Percentiles rank a stretch among this genome's conserved stretches.
phyloP scores from a whole-genome alignment of 2,113 vertebrate genomes.

The Papio anubis region DNA sequence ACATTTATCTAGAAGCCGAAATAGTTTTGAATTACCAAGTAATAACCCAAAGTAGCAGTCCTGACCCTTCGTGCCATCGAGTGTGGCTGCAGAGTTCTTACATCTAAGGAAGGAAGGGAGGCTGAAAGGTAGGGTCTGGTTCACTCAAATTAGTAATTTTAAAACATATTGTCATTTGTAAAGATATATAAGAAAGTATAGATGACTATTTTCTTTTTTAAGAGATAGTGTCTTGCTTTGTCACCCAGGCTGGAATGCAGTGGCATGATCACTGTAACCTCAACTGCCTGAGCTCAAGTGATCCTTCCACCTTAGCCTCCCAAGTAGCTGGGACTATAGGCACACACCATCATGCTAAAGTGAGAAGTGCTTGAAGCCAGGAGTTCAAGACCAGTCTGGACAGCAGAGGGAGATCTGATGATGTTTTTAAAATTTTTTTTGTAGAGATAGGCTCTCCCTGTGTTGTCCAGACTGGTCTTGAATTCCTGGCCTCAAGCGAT shows the following conservation, averaged over 20 bases:
- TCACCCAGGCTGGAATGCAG: background rate
- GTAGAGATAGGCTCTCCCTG: too few relatives aligned
- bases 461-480: too few relatives aligned
- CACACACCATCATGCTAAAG: background rate
- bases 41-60: background rate
- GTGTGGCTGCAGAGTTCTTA: background rate
- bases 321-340: background rate
- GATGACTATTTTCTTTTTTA: background rate
- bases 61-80: background rate
- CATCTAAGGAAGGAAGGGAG: background rate
- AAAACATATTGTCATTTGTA: background rate
- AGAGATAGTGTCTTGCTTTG: background rate
- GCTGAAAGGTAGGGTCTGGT: background rate
- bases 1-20: background rate
- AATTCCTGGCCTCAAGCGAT: too few relatives aligned
- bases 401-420: too few relatives aligned
- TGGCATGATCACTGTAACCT: background rate
- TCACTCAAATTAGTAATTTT: background rate
- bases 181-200: background rate
- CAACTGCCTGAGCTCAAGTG: background rate
- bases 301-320: background rate
- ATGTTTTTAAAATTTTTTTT: too few relatives aligned
- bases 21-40: background rate
- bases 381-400: too few relatives aligned
- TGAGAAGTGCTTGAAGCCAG: too few relatives aligned